Evolutionary conservation across 2,888 invertebrate genomes (phyloP), one percentile per base, ranked within the genome.

Genomic region (Meganola albula): DNA sequence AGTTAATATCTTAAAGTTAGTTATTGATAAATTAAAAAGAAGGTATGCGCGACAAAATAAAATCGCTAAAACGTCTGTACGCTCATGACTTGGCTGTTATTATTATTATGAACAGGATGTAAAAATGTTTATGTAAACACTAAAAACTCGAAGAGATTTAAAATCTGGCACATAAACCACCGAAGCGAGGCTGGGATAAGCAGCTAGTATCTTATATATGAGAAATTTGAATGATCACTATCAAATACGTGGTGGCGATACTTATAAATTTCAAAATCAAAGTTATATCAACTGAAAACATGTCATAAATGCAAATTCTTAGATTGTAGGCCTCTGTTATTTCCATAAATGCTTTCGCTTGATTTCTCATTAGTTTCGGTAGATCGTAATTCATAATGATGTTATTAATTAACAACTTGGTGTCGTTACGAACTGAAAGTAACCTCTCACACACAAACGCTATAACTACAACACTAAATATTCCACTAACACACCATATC

Each of bases 191-290:
- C 16, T 6, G 6, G 16, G 16, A 16, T 6, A 6, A 6, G 16
- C 16, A 4, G 16, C 16, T 16, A 16, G 16, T 16, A 16, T 5
- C 4, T 5, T 5, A 16, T 16, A 16, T 67, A 45, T 74, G 70
- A 25, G 66, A 67, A 25, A 75, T 52, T 54, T 82, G 82, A 40
- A 79, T 65, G 12, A 76, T 66, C n/a, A 79, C 63, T 49, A 82
- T 76, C 23, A 79, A 62, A 46, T 77, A 80, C 0, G 79, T 76
- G 0, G 78, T 74, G 12, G 74, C 69, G 3, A 78, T 66, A 43
- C 74, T 78, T 12, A 78, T 64, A 40, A 77, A 79, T 29, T 76
- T 78, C 8, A 79, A 52, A 51, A 78, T 67, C 2, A 82, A 45
- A 2, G 72, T 71, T 13, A 78, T 63, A 40, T 82, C 74, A 2